Percentiles rank a stretch among this genome's conserved stretches.
Conservation (phyloP, 2,797 vertebrate species). For the Falco berigora region DNA sequence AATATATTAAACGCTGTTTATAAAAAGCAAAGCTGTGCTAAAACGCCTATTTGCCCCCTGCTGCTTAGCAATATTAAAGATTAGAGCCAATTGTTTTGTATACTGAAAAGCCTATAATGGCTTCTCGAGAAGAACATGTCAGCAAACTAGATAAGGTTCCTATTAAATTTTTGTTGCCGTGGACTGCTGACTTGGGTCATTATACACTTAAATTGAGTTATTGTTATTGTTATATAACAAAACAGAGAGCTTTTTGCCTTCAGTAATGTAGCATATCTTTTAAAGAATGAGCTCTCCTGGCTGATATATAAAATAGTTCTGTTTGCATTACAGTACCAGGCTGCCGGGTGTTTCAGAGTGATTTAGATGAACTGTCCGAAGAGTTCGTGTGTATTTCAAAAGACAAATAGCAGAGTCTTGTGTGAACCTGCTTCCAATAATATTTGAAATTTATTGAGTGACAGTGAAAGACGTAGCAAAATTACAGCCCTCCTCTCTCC, state of each 20-base stretch:
- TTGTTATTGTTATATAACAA: conserved; percentile 64
- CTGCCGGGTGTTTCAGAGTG: conserved; percentile 42
- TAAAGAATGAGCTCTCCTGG: conserved; percentile 37
- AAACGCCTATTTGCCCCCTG: conserved; percentile 70
- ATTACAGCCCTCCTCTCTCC: neutral
- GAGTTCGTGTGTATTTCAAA: neutral
- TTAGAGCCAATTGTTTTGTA: conserved; percentile 72
- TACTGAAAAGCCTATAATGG: conserved; percentile 60
- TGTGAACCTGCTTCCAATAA: conserved; percentile 55
- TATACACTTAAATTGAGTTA: conserved; percentile 70
- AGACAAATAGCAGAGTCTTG: conserved; percentile 58
- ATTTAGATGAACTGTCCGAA: conserved; percentile 64
- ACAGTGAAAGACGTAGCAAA: conserved; percentile 29
- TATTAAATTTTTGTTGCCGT: conserved; percentile 68
- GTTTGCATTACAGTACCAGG: conserved; percentile 31
- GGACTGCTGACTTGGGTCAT: conserved; percentile 67
- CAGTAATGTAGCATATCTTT: conserved; percentile 38
- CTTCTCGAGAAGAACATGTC: conserved; percentile 61
- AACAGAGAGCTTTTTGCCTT: conserved; percentile 51
- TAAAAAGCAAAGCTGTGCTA: conserved; percentile 67
- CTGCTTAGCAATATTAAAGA: conserved; percentile 73
- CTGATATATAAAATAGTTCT: conserved; percentile 63
- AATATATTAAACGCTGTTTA: conserved; percentile 69
- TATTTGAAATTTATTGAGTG: conserved; percentile 60
- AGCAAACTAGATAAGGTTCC: conserved; percentile 68